Base-by-base conservation (phyloP, 2,113 vertebrate genomes). In the Protobothrops flavoviridis region DNA sequence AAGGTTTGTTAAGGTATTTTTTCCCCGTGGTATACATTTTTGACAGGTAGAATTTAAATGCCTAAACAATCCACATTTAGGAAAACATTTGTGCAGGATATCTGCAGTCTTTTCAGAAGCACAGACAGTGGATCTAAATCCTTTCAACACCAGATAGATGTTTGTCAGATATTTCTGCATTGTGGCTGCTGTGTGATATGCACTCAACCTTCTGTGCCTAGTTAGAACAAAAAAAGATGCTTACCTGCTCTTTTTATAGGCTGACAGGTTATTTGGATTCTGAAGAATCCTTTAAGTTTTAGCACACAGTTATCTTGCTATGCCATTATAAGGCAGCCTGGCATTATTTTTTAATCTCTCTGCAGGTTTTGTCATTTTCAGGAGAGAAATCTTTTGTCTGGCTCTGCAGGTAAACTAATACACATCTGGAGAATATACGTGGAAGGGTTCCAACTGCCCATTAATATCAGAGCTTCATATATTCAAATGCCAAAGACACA, bases 401-500 rank as follows among this genome's bases (percentile, higher is more conserved):
- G 29, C n/a, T 96, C 26, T 0, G 0, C 53, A 91, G 29, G 96
- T 95, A 94, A 91, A 17, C 92, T 90, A 94, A 87, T 91, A n/a
- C 9, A 69, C 90, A 93, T 93, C 53, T 95, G 81, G 50, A 95
- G 96, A 95, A 93, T 89, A 91, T 85, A 93, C 15, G 85, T 92
- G 91, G 91, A 96, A 92, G 91, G 50, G 61, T 94, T 95, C 69
- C 95, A 96, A 43, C 3, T 93, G 93, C 24, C 45, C 93, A 95
- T 96, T 96, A 95, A 92, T 95, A 92, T 29, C 85, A 91, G 89
- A 43, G 48, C 88, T 6, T 1, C 56, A 93, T 89, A 95, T 94
- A 96, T 96, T 96, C 94, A 94, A 94, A 0, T 94, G 94, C 56
- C 88, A 96, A 96, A 52, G 57, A 88, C 61, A 91, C n/a, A 90